phyloP scores from a whole-genome alignment of 2,888 invertebrate species.

The Meliscaeva auricollis region DNA sequence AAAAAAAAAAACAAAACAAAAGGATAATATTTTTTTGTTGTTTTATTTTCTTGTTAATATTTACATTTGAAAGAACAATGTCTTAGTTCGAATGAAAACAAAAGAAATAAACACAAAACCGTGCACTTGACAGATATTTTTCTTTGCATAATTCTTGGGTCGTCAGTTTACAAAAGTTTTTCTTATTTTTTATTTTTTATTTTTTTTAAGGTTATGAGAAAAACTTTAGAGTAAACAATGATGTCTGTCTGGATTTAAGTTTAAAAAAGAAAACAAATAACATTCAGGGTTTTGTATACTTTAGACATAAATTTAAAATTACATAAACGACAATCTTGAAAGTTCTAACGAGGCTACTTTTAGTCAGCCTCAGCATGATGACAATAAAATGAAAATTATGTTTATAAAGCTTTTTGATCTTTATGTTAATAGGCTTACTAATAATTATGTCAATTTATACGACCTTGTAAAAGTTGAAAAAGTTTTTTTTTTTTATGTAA shows the following conservation, averaged over 20 bases:
- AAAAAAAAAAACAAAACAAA: neutral
- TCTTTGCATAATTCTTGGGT: neutral
- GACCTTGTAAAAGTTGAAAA: too few species aligned
- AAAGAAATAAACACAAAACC: constrained; percentile 13
- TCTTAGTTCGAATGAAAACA: constrained; percentile 29
- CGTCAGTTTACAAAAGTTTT: neutral
- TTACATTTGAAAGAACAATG: constrained; percentile 27
- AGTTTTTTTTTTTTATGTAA: too few species aligned
- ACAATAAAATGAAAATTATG: constrained; percentile 19
- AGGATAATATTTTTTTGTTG: neutral
- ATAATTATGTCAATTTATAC: constrained; percentile 9
- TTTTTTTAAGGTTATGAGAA: neutral
- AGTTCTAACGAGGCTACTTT: constrained; percentile 16
- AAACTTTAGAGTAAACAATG: constrained; percentile 19
- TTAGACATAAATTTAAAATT: neutral
- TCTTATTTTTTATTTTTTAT: neutral
- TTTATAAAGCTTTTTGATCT: constrained; percentile 19
- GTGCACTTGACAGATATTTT: constrained; percentile 31
- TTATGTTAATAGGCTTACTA: constrained; percentile 1
- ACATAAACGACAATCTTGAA: neutral
- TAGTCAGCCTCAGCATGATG: constrained; percentile 45
- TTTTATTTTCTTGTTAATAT: constrained; percentile 2
- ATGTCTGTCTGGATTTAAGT: constrained; percentile 15
- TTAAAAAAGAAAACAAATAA: constrained; percentile 3
- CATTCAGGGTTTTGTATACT: neutral